Base-by-base conservation (phyloP, 2,797 vertebrate genomes). In the Ptychadena robeensis region DNA sequence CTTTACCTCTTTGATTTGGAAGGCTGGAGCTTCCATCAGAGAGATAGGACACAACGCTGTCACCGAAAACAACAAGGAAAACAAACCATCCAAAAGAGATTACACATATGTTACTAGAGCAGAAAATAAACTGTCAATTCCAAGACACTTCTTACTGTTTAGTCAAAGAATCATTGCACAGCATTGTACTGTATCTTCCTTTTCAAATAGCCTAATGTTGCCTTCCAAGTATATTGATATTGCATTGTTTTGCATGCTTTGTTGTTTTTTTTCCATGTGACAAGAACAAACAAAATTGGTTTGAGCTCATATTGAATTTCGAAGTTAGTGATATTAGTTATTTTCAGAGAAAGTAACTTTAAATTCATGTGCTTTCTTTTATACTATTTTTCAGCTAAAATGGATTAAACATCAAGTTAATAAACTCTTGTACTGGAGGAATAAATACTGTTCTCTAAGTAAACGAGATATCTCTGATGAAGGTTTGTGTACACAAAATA, bases 1-100 rank as follows among this genome's bases (percentile, higher is more conserved):
- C 67, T 63, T 80, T 71, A 63, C 27, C 78, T 61, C 67, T 71
- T 71, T 80, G 48, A 80, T 64, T 71, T 69, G 67, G 44, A 12
- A 69, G 76, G 44, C 53, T 79, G 76, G 64, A 10, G 31, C 32
- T 69, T 35, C 44, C 34, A 7, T 69, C 44, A 79, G n/a, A 4
- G 2, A 35, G 31, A 79, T 11, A 57, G 44, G 64, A 57, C 65
- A 28, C 65, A 68, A 28, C 48, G 44, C 64, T 68, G 65, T 79
- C 65, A 57, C 67, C 15, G 25, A 57, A 79, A n/a, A 68, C 65
- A 79, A 34, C 32, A 79, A 27, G n/a, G 48, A 68, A 35, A 57
- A 11, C 31, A 48, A 67, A 25, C 38, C n/a, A 25, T 35, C 28
- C 15, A 18, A 66, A 48, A 63, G 5, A 75, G 35, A 31, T 65